Base-by-base conservation (phyloP, 1,140 invertebrate species). In the Sycophila sp. region DNA sequence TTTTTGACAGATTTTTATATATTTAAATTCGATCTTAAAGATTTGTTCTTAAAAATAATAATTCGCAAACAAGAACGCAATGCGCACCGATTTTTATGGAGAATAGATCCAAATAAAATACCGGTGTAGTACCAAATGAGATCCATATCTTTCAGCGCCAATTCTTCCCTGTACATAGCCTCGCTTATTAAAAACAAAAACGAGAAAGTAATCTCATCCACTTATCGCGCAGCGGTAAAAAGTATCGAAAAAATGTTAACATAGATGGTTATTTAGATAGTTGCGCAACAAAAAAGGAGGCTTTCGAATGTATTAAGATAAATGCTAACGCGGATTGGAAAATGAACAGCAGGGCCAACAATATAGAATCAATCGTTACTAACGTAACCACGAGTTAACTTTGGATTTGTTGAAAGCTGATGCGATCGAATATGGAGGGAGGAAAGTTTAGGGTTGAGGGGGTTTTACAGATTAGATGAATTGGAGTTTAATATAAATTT, bases 191-290 rank as follows among this genome's bases (percentile, higher is more conserved):
- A 80, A 74, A 80, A 83, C 32, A 63, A 55, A 28, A 83, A 83
- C 49, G 82, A 79, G 1, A 13, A 67, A 30, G 32, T 73, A 17
- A 79, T 74, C 68, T 28, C 47, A 8, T 38, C 66, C 8, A 19
- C 30, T 3, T 73, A 38, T 28, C 79, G 80, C 0, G 7, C 34
- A 15, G 80, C 81, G 0, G 78, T 74, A 8, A 17, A 74, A 1
- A 77, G 77, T 0, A 77, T 84, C 7, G 17, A 36, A 1, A 22
- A 78, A 70, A 73, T 24, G 77, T 78, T 42, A 83, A 84, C 60
- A 81, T 83, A 72, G 81, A 83, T 67, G 83, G 83, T 65, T 82
- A 78, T 49, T 69, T 84, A 7, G 76, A 79, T 49, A 78, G 76
- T 51, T 63, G 73, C 7, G 69, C 75, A 2, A 75, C 70, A 8